These are phyloP conservation scores for Sebastes itinus DNA, from an alignment of 2,797 vertebrate genomes.

Conservation along the genomic window DNA sequence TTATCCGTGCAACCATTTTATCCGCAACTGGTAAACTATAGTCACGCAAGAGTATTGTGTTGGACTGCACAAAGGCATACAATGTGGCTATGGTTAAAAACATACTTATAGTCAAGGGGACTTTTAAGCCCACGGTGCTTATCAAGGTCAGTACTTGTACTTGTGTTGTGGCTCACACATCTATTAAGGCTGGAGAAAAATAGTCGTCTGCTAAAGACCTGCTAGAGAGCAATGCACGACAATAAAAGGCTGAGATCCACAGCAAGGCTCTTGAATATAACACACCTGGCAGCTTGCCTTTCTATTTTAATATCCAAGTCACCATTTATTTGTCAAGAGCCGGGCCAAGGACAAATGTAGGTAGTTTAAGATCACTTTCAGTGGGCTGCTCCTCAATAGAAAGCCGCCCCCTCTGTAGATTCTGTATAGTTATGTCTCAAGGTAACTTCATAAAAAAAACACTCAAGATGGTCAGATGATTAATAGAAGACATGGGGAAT, in stretches of 20 bases:
- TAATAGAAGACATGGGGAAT: background rate
- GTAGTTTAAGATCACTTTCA: constrained; percentile 24
- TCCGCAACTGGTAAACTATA: constrained; percentile 13
- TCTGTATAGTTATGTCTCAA: background rate
- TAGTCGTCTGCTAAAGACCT: constrained; percentile 24
- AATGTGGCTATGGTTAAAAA: background rate
- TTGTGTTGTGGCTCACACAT: constrained; percentile 36
- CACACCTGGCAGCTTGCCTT: constrained; percentile 28
- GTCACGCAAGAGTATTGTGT: constrained; percentile 8
- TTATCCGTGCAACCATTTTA: constrained; percentile 20
- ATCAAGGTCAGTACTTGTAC: constrained; percentile 50
- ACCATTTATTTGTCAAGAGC: constrained; percentile 50
- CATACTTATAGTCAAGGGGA: constrained; percentile 25
- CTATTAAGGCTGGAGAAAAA: constrained; percentile 16
- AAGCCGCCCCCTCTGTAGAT: background rate
- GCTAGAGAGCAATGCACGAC: constrained; percentile 11
- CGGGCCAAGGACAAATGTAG: constrained; percentile 47
- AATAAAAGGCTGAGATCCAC: constrained; percentile 39
- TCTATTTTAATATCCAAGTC: constrained; percentile 40
- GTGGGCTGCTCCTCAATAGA: background rate
- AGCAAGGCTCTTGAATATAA: constrained; percentile 22
- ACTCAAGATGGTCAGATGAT: background rate
- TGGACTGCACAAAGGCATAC: background rate
- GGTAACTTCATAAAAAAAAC: background rate
- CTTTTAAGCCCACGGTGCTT: constrained; percentile 23